Percentiles rank a stretch among this genome's conserved stretches.
These are phyloP conservation scores for Panzeria rudis DNA, from an alignment of 2,888 invertebrate genomes.

Conservation along the genomic window DNA sequence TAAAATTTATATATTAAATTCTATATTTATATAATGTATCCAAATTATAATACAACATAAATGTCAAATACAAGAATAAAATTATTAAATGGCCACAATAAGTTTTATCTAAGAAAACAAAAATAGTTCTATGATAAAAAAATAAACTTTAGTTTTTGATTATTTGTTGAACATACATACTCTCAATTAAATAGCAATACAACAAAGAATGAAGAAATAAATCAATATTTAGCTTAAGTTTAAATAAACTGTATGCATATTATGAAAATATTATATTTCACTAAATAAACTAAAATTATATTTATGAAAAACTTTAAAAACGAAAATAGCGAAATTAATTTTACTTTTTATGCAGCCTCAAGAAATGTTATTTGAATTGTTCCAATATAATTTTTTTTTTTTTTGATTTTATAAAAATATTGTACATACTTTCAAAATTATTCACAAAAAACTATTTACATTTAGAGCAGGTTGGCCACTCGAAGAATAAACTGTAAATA, in stretches of 20 bases:
- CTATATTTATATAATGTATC: constrained; percentile 37
- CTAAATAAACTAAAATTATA: constrained; percentile 68
- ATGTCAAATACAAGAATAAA: constrained; percentile 25
- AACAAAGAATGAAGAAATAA: constrained; percentile 40
- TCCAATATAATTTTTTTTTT: not conserved
- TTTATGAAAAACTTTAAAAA: constrained; percentile 66
- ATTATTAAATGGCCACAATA: constrained; percentile 63
- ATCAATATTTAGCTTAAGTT: constrained; percentile 63
- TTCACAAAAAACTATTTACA: constrained; percentile 13
- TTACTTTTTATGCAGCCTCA: constrained; percentile 24
- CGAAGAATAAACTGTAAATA: not conserved
- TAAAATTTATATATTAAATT: constrained; percentile 24
- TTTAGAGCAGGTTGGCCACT: not conserved
- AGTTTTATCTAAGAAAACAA: constrained; percentile 50
- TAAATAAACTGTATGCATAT: constrained; percentile 66
- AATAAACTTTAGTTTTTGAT: constrained; percentile 46
- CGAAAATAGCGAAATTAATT: constrained; percentile 62
- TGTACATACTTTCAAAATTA: constrained; percentile 43
- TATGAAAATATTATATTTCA: constrained; percentile 69
- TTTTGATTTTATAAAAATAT: constrained; percentile 33
- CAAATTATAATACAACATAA: constrained; percentile 22
- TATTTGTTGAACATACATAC: constrained; percentile 55
- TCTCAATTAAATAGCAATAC: constrained; percentile 43
- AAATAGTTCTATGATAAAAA: constrained; percentile 1
- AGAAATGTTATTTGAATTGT: constrained; percentile 6